Evolutionary conservation across 2,888 invertebrate species (phyloP), one percentile per base, ranked within the genome.

Genomic region (Tachina lurida): DNA sequence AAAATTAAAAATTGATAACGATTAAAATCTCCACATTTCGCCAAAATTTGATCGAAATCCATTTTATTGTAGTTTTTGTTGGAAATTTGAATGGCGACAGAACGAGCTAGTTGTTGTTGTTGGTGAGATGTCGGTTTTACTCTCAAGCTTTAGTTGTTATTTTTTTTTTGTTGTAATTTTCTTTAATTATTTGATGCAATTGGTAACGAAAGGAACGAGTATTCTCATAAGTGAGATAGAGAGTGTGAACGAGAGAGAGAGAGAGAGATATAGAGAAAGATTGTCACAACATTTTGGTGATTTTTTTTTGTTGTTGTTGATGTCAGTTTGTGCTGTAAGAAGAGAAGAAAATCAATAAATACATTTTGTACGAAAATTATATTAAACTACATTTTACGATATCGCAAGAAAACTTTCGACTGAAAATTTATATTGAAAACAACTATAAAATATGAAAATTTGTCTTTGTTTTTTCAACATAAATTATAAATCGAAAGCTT

Each of bases 21-120:
- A 87, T 93, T 93, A 87, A 94, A 94, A 89, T 94, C 94, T 31
- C 94, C 94, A 41, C 93, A 94, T 88, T 93, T 93, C 83, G 91
- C 91, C 67, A 94, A 91, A 92, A 94, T 94, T 49, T 92, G 92
- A 91, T 94, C 94, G 77, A 94, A 93, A 90, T 94, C 93, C 91
- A 93, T 93, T 75, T 62, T 13, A 31, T 7, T 58, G 17, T 22
- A 19, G 63, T 31, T 52, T 10, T 3, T 52, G 31, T 17, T 49
- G 8, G 49, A 31, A 15, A 3, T 65, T 45, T 52, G 12, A 15
- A n/a, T n/a, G 39, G n/a, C 13, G 3, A 63, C 17, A 43, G 10
- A 15, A 54, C 76, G 67, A 17, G 17, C 8, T 13, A 13, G 47
- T 47, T 17, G 39, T 22, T 41, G n/a, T n/a, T 45, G 22, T 22